These are phyloP conservation scores for Sceloporus tristichus DNA, from an alignment of 2,113 vertebrate genomes.

Conservation along the genomic window DNA sequence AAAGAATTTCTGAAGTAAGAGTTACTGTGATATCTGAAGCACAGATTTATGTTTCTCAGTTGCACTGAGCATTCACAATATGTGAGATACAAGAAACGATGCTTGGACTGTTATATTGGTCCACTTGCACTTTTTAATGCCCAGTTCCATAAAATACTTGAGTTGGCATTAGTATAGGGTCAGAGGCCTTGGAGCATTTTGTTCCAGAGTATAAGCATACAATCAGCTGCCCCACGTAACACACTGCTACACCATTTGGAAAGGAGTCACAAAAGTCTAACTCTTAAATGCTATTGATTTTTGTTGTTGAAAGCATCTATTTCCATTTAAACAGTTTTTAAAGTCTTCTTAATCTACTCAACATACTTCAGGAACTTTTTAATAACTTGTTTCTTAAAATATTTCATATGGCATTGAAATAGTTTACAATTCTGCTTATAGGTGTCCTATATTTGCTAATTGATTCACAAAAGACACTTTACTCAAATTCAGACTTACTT, in stretches of 20 bases:
- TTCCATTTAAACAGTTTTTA: constrained; percentile 63
- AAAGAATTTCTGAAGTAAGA: not conserved
- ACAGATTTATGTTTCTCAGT: not conserved
- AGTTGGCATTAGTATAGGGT: constrained; percentile 15
- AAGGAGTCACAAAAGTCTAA: constrained; percentile 61
- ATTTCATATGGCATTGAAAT: constrained; percentile 28
- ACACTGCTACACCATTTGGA: constrained; percentile 64
- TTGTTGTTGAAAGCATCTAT: constrained; percentile 51
- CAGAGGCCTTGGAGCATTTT: constrained; percentile 46
- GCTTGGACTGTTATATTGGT: not conserved
- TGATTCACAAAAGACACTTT: not conserved
- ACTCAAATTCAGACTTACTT: not conserved
- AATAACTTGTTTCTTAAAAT: constrained; percentile 14
- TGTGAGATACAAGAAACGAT: not conserved
- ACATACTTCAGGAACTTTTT: constrained; percentile 62
- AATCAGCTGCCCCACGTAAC: constrained; percentile 52
- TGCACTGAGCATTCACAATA: not conserved
- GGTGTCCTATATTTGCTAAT: not conserved
- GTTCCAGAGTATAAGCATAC: constrained; percentile 49
- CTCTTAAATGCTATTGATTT: constrained; percentile 70
- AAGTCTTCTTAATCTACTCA: constrained; percentile 58
- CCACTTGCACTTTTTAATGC: not conserved
- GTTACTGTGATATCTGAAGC: not conserved
- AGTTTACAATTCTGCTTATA: constrained; percentile 10
- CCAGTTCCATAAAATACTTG: constrained; percentile 2